Conservation (phyloP, 2,888 invertebrate species). For the Leucozona laternaria region DNA sequence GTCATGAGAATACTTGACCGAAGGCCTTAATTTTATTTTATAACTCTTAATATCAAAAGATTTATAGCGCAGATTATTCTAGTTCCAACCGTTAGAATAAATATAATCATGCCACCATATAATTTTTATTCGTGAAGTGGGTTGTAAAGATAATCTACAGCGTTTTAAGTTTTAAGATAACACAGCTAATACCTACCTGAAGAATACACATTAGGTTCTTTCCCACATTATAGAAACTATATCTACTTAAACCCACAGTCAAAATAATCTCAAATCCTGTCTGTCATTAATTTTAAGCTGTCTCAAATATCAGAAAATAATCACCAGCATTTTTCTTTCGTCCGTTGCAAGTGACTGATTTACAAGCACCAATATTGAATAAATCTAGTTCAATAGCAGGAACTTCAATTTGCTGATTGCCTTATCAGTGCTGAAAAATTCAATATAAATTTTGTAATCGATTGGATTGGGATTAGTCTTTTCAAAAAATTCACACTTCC, state of each 20-base stretch:
- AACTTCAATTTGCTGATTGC: neutral
- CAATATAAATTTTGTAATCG: conserved; percentile 3
- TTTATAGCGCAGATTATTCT: neutral
- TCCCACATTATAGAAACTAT: too few species aligned
- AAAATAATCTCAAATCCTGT: neutral
- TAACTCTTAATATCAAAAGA: neutral
- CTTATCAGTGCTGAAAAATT: neutral
- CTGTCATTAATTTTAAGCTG: conserved; percentile 5
- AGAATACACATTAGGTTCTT: neutral
- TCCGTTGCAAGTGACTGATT: conserved; percentile 1
- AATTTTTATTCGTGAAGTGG: neutral
- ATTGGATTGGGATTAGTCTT: conserved; percentile 10
- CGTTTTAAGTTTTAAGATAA: neutral
- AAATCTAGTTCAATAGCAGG: conserved; percentile 17
- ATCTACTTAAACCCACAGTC: neutral
- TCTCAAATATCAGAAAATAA: neutral
- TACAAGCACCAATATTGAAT: conserved; percentile 8
- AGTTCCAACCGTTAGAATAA: neutral
- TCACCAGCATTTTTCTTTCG: neutral
- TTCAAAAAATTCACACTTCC: neutral
- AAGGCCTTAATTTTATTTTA: neutral
- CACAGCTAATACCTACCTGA: neutral
- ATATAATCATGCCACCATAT: neutral
- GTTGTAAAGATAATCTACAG: neutral
- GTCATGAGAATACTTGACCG: too few species aligned